A percentile compares a stretch with the other conserved stretches of the same genome.
phyloP scores from a whole-genome alignment of 1,140 invertebrate species.

The Zophobas morio region DNA sequence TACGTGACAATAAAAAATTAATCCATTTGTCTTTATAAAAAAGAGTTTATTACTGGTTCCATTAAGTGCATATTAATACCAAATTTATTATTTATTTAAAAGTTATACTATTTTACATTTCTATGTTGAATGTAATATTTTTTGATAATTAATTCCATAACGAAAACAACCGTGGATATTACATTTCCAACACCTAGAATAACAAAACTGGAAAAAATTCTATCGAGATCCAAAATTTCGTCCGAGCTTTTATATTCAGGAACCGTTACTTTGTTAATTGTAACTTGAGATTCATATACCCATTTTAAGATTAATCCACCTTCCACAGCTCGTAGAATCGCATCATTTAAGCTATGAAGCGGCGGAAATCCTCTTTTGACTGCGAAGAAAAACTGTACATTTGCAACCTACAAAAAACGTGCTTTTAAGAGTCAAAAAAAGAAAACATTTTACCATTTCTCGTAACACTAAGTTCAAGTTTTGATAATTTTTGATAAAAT shows the following conservation, averaged over 20 bases:
- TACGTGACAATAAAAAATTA: too few relatives aligned
- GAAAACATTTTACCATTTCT: constrained; percentile 13
- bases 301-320: constrained; percentile 8
- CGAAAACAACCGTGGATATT: not conserved
- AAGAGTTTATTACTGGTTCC: too few relatives aligned
- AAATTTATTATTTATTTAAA: too few relatives aligned
- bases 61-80: too few relatives aligned
- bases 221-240: not conserved
- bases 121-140: too few relatives aligned
- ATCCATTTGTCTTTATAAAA: too few relatives aligned
- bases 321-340: constrained; percentile 3
- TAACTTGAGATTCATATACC: not conserved
- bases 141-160: not conserved
- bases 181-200: not conserved
- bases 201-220: not conserved
- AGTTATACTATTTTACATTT: too few relatives aligned
- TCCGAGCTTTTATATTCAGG: not conserved
- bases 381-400: not conserved
- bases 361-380: constrained; percentile 13
- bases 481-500: not conserved
- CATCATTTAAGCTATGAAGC: not conserved
- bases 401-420: not conserved
- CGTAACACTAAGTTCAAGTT: not conserved
- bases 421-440: too few relatives aligned
- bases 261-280: not conserved